Base-by-base conservation (phyloP, 92 coral and sea anemone species). In the Bergia puertoricense region DNA sequence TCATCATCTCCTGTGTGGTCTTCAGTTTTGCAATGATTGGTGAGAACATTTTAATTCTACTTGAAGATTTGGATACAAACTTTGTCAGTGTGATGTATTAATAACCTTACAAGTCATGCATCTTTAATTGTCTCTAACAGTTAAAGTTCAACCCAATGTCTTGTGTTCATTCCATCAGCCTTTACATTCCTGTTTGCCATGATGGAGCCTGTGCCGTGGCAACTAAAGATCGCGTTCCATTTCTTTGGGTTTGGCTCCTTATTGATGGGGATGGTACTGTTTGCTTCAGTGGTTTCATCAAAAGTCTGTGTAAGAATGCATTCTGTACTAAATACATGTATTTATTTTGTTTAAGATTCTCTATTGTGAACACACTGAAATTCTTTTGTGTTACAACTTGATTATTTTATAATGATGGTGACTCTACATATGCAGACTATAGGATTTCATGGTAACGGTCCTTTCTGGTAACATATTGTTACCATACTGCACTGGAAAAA, bases 171-270 rank as follows among this genome's bases (percentile, higher is more conserved):
- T 74, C 73, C 81, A 62, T 39, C 90, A 97, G 99, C 99, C 20
- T 97, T 97, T 86, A 91, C 98, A 0, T 97, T 97, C 81, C 85
- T 97, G 89, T 97, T 97, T 81, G 86, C 97, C 4, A 89, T 97
- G 93, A 97, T 97, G 99, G 99, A 97, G 66, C 99, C 99, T 10
- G 99, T 97, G 9, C 99, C 99, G 3, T 97, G 99, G 99, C 99
- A 97, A 88, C 86, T 97, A 20, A 97, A 97, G 88, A 97, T 97
- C 90, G 99, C 98, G 1, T 97, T 97, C 79, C 99, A 97, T 91
- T 97, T 97, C 94, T 97, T 94, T 95, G 99, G 99, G 23, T 97
- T 97, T 95, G 99, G 98, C 6, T 92, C 99, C 8, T 91, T 97
- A 62, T 88, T 97, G 48, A 93, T 97, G 95, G 99, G 99, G 14